Evolutionary conservation across 2,888 invertebrate genomes (phyloP).

Genomic region (Drosophila subsilvestris): DNA sequence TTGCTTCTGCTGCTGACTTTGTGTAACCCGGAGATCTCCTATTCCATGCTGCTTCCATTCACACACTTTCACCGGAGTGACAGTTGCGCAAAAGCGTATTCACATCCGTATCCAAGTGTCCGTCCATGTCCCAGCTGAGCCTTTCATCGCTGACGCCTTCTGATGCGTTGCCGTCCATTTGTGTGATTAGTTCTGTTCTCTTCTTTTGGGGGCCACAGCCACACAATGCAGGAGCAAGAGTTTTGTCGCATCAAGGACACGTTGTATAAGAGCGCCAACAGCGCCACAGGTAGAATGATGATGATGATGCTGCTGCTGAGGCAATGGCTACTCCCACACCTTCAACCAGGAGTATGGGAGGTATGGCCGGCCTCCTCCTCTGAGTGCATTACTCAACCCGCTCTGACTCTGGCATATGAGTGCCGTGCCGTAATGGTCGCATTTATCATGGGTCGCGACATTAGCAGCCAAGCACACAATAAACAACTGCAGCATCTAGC

Average conservation of each 20-base stretch:
- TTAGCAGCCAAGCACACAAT: constrained; percentile 34
- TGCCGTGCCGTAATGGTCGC: constrained; percentile 55
- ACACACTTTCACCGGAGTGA: constrained; percentile 5
- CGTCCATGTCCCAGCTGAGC: constrained; percentile 31
- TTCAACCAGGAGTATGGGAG: constrained; percentile 20
- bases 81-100: constrained; percentile 32
- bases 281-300: constrained; percentile 12
- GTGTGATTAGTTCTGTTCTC: constrained; percentile 63
- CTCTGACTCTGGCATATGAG: constrained; percentile 49
- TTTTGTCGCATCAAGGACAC: constrained; percentile 46
- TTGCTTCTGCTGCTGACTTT: constrained; percentile 35
- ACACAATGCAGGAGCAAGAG: constrained; percentile 56
- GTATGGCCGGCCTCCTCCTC: constrained; percentile 37
- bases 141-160: constrained; percentile 44
- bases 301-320: not conserved
- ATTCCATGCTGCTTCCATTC: not conserved
- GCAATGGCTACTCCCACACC: not conserved
- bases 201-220: constrained; percentile 42
- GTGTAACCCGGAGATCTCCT: constrained; percentile 19
- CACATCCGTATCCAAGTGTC: constrained; percentile 31
- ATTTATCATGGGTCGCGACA: constrained; percentile 63
- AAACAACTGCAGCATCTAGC: constrained; percentile 24
- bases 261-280: constrained; percentile 50
- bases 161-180: constrained; percentile 60
- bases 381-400: constrained; percentile 64